Evolutionary conservation across 53 echinoderm and acorn worm genomes (phyloP), one percentile per base, ranked within the genome.

Genomic region (Holothuria scabra): DNA sequence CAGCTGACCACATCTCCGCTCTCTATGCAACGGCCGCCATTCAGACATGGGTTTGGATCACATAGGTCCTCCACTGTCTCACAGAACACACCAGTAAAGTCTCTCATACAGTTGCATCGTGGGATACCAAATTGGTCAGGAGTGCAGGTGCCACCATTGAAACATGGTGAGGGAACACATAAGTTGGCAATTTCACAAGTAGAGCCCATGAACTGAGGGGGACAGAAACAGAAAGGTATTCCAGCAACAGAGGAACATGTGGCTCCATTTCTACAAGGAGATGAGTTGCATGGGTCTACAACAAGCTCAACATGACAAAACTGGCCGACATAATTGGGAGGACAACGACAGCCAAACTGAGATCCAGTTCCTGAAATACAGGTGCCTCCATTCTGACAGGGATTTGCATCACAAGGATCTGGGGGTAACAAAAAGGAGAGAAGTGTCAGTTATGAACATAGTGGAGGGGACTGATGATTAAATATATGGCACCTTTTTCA

Each of bases 371-470:
- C 78, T 8, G 59, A 21, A 1, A 10, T 24, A 20, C 78, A 78
- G 12, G 58, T 78, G 5, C 78, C 78, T 12, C 78, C 78, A 31
- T 78, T 78, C 16, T n/a, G 19, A 56, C 78, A 78, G 3, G 78
- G 78, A 9, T 28, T 32, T 13, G 21, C 32, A 29, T 78, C 78
- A 78, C 78, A 78, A 28, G 78, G 59, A 78, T 28, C 78, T 78
- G 57, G 0, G 18, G 52, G 16, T 3, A 52, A 52, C 18, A 18
- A 16, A 52, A 52, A 1, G 3, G 2, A 16, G 5, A 0, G 18
- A 9, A 52, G 10, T 52, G 4, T 52, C 52, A 52, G 16, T 8
- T 52, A 52, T n/a, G n/a, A n/a, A n/a, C n/a, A n/a, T n/a, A 6
- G 35, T 35, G 35, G 35, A 35, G 6, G 6, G 3, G 35, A 35